phyloP scores from a whole-genome alignment of 1,140 invertebrate genomes.

The Uloborus diversus region DNA sequence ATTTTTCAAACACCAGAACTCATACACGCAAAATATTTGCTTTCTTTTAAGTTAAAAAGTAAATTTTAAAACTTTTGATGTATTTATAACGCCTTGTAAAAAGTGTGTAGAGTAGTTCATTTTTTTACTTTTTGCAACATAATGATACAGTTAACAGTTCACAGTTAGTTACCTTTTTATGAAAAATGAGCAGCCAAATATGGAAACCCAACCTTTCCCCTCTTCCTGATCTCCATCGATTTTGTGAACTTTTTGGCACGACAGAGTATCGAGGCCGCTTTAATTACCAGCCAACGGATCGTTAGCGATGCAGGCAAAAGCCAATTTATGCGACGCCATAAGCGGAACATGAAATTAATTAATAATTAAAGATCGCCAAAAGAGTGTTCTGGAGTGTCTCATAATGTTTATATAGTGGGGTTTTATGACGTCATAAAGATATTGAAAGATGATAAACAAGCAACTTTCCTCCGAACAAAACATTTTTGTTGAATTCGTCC shows the following conservation, averaged over 20 bases:
- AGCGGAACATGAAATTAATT: constrained; percentile 52
- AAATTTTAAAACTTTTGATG: neutral
- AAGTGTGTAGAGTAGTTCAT: no score
- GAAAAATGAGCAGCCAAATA: no score
- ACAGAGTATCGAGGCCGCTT: constrained; percentile 21
- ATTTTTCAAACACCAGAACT: no score
- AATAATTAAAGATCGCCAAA: constrained; percentile 52
- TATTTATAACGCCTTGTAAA: no score
- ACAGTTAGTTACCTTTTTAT: no score
- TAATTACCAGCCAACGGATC: constrained; percentile 46
- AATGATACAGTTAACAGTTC: no score
- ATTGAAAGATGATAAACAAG: constrained; percentile 47
- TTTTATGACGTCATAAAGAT: constrained; percentile 53
- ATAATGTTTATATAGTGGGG: constrained; percentile 53
- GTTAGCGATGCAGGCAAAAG: constrained; percentile 35
- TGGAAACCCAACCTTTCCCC: neutral
- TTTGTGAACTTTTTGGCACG: constrained; percentile 42
- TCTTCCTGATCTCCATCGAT: constrained; percentile 43
- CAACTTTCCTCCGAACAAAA: neutral
- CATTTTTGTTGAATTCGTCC: constrained; percentile 31
- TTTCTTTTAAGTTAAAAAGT: no score
- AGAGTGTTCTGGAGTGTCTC: constrained; percentile 44
- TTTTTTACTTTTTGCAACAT: no score
- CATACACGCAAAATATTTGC: no score
- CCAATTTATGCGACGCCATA: constrained; percentile 44